Percentiles rank a stretch among this genome's conserved stretches.
Conservation (phyloP, 2,113 vertebrate genomes). For the Excalfactoria chinensis region DNA sequence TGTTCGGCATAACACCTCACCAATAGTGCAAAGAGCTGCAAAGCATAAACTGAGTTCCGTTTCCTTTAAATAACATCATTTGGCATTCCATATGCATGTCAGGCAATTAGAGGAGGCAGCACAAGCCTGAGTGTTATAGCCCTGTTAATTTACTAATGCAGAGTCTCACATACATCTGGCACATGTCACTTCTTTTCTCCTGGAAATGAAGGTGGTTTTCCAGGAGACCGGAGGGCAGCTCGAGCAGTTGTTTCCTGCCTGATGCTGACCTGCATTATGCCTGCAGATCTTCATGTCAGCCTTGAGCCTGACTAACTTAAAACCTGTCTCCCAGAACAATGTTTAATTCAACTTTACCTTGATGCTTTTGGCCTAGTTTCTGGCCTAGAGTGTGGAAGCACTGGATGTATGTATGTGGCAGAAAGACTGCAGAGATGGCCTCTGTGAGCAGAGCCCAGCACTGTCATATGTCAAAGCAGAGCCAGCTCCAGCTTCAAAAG, state of each 20-base stretch:
- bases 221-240: conserved; percentile 54
- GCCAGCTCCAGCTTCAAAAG: neutral
- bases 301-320: neutral
- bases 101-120: conserved; percentile 71
- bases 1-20: conserved; percentile 59
- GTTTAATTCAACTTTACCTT: neutral
- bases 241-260: conserved; percentile 56
- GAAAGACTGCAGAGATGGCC: neutral
- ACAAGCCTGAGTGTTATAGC: conserved; percentile 57
- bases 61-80: conserved; percentile 61
- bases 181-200: conserved; percentile 64
- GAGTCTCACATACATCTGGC: conserved; percentile 64
- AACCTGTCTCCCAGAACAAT: neutral
- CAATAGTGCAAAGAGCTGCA: conserved; percentile 45
- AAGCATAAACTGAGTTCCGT: conserved; percentile 56
- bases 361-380: neutral
- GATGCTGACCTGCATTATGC: conserved; percentile 37
- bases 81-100: conserved; percentile 60
- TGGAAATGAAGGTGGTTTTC: conserved; percentile 63
- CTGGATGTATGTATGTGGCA: neutral
- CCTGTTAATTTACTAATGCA: conserved; percentile 72
- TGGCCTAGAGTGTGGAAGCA: neutral
- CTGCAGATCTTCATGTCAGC: conserved; percentile 13
- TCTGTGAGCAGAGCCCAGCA: neutral
- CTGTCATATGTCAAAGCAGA: neutral